phyloP scores from a whole-genome alignment of 2,113 vertebrate genomes.

The Thinocorus orbignyianus region DNA sequence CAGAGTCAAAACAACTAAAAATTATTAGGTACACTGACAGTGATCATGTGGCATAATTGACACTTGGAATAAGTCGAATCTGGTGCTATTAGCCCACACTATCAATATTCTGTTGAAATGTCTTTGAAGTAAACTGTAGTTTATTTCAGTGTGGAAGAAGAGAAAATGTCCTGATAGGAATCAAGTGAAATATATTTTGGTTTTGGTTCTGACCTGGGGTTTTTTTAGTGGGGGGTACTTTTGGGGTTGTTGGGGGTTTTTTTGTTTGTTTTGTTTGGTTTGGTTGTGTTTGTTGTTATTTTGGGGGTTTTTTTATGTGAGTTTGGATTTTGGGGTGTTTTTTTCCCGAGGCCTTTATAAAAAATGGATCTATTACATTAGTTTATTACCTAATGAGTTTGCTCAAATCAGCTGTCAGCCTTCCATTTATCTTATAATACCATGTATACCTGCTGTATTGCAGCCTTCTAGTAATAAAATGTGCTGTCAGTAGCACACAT shows the following conservation, averaged over 20 bases:
- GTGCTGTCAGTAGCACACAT: neutral
- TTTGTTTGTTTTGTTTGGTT: neutral
- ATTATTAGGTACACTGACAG: neutral
- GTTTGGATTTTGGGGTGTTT: no score
- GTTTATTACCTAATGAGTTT: neutral
- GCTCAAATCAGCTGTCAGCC: neutral
- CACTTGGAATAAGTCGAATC: neutral
- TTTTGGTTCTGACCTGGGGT: neutral
- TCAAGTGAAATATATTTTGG: neutral
- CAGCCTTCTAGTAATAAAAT: constrained; percentile 10
- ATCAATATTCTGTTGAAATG: neutral
- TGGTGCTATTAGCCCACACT: neutral
- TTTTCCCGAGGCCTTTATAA: neutral
- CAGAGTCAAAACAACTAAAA: neutral
- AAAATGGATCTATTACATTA: neutral
- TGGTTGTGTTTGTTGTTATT: neutral
- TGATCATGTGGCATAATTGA: neutral
- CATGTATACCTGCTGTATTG: neutral
- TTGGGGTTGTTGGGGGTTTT: neutral
- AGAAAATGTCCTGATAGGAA: neutral
- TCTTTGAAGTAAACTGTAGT: neutral
- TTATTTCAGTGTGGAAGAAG: neutral
- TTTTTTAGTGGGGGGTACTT: neutral
- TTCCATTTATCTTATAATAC: neutral
- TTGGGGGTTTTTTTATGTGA: neutral